Evolutionary conservation across 2,797 vertebrate species (phyloP).

Genomic region (Diplodus sargus): DNA sequence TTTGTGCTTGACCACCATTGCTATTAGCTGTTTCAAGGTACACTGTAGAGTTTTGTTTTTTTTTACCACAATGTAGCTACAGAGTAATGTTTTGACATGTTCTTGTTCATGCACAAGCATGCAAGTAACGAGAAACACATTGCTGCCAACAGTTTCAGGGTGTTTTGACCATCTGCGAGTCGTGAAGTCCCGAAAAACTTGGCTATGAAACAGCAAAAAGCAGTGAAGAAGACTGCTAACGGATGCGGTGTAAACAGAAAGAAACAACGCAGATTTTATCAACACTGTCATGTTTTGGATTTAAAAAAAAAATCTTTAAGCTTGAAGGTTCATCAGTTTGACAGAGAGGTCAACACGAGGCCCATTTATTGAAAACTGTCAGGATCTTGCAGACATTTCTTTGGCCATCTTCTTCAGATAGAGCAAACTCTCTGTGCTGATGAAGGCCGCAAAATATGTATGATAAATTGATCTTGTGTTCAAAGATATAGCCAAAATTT

Average conservation of each 20-base stretch:
- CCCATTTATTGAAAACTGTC: neutral
- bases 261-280: neutral
- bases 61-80: neutral
- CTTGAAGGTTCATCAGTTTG: neutral
- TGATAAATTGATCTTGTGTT: neutral
- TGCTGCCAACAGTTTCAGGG: neutral
- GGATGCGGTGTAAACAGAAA: neutral
- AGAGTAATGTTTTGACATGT: neutral
- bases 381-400: neutral
- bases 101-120: neutral
- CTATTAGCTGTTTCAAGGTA: neutral
- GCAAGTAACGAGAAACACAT: neutral
- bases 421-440: neutral
- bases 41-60: neutral
- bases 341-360: neutral
- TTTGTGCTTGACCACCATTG: neutral
- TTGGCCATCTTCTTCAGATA: neutral
- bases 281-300: neutral
- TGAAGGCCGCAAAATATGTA: neutral
- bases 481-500: too few species aligned
- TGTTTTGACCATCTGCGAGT: neutral
- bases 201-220: neutral
- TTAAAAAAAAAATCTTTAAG: neutral
- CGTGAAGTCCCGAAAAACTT: accelerated
- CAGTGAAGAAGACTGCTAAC: neutral